phyloP scores from a whole-genome alignment of 2,797 vertebrate species.

The Chaetophractus vellerosus region DNA sequence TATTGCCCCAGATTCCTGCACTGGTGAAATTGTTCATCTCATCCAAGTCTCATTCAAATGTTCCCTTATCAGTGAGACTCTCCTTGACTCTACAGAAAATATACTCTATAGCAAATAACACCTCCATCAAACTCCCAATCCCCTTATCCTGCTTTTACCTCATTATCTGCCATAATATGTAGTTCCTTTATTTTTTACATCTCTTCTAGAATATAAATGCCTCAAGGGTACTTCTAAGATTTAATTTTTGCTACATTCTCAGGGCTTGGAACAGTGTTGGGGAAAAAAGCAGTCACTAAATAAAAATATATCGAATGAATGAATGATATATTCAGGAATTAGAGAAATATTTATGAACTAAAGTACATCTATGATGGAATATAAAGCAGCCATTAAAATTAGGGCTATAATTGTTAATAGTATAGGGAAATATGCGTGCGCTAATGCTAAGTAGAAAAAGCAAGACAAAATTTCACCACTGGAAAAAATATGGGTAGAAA shows the following conservation, averaged over 20 bases:
- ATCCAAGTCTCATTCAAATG: neutral
- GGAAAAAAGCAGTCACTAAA: neutral
- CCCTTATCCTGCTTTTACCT: neutral
- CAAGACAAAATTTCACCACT: neutral
- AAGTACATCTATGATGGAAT: neutral
- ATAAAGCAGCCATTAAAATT: neutral
- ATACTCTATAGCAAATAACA: neutral
- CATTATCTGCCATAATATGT: neutral
- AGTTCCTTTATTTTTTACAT: neutral
- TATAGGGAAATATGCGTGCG: neutral
- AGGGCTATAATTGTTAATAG: neutral
- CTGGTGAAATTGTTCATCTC: neutral
- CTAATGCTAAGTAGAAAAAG: neutral
- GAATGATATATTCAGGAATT: neutral
- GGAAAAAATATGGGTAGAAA: neutral
- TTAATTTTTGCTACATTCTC: conserved; percentile 18
- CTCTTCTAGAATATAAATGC: neutral
- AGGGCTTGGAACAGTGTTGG: neutral
- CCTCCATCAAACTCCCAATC: neutral
- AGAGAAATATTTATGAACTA: neutral
- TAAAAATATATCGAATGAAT: neutral
- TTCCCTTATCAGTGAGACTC: neutral
- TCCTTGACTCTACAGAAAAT: neutral
- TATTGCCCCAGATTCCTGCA: neutral
- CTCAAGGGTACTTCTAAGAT: neutral